Evolutionary conservation across 2,797 vertebrate genomes (phyloP), one percentile per base, ranked within the genome.

Genomic region (Linurgus olivaceus): DNA sequence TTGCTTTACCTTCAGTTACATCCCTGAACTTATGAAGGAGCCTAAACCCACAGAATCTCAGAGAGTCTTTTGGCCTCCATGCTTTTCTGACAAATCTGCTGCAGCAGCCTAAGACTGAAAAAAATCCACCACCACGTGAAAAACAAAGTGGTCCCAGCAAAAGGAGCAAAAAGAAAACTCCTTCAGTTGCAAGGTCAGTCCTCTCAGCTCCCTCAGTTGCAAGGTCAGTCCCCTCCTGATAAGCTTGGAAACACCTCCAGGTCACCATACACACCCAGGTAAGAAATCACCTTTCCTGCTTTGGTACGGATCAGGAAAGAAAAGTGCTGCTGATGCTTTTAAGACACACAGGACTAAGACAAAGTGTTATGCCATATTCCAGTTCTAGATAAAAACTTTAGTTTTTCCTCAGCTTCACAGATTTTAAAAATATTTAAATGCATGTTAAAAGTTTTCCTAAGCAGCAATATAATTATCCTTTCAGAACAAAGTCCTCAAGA

Each of bases 11-110:
- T 76, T 24, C 10, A 5, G 40, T 35, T 63, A 65, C 13, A 51
- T 21, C 48, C 44, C 7, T 5, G 26, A 87, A 73, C 7, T 45
- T 74, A 15, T 62, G 44, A 87, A 79, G 44, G 17, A 78, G 29
- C 25, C 45, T 38, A 72, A 78, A 48, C 9, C 35, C 55, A 71
- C 23, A 59, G 26, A 78, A 52, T 29, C 63, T 19, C 55, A 25
- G 16, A 54, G 11, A 8, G 7, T 76, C 26, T n/a, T n/a, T 38
- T 20, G 8, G 37, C 11, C 18, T 35, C 29, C 1, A 0, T 2
- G 10, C 15, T 76, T 45, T 62, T 72, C 35, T 59, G 25, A 57
- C 20, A 79, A 67, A 63, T 33, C 51, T 25, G 29, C 6, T 40
- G 13, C 4, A 61, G 44, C 24, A 85, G 25, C 6, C 0, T 4